phyloP scores from a whole-genome alignment of 2,113 vertebrate species.

The Platysternon megacephalum region DNA sequence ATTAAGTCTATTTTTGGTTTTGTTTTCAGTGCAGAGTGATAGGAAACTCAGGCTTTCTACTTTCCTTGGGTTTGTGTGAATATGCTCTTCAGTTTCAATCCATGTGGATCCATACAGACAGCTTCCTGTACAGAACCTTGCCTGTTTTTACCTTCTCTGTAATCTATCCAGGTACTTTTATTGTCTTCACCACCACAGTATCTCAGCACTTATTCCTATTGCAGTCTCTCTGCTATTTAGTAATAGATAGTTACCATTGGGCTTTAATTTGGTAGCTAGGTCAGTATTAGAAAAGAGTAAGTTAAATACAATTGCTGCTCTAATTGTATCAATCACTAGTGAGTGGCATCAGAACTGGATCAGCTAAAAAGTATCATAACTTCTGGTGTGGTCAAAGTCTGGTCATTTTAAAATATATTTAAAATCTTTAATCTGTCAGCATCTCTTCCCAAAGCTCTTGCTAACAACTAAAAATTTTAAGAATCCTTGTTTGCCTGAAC shows the following conservation, averaged over 20 bases:
- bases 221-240: neutral
- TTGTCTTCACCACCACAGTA: accelerated
- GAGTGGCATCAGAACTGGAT: neutral
- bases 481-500: neutral
- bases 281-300: neutral
- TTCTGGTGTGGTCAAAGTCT: neutral
- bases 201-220: neutral
- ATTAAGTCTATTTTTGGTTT: neutral
- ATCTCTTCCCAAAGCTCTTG: neutral
- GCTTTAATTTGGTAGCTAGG: neutral
- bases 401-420: neutral
- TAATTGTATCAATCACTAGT: neutral
- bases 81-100: neutral
- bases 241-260: neutral
- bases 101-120: neutral
- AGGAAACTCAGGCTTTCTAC: neutral
- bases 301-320: neutral
- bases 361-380: neutral
- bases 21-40: neutral
- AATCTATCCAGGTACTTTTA: neutral
- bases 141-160: neutral
- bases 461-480: neutral
- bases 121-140: neutral
- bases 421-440: neutral
- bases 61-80: neutral